A percentile compares a stretch with the other conserved stretches of the same genome.
Evolutionary conservation across 2,113 vertebrate genomes (phyloP).

Genomic region (Sinocyclocheilus rhinocerous): DNA sequence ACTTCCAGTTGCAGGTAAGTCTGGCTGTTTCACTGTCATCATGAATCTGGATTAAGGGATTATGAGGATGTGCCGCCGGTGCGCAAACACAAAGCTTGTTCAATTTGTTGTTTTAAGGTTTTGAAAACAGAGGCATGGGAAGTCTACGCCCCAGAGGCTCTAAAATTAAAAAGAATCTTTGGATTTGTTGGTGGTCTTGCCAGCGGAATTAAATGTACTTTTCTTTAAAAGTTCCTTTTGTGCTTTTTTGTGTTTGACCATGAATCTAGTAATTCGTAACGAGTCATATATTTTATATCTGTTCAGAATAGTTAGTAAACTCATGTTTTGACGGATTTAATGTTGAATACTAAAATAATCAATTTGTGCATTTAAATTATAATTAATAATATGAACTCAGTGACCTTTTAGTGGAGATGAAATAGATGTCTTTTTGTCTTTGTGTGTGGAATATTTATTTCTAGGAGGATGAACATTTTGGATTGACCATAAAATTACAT

Average conservation of each 20-base stretch:
- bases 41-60: constrained; percentile 33
- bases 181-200: constrained; percentile 1
- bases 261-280: not conserved
- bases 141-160: constrained; percentile 12
- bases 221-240: not conserved
- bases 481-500: not conserved
- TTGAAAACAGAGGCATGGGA: not conserved
- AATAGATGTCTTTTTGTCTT: too few species aligned
- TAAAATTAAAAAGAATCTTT: not conserved
- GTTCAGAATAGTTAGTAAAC: not conserved
- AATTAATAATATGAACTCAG: not conserved
- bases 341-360: not conserved
- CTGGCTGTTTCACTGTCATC: constrained; percentile 25
- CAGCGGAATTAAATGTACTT: not conserved
- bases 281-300: not conserved
- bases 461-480: not conserved
- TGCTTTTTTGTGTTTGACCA: not conserved
- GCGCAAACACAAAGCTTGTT: constrained; percentile 28
- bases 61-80: constrained; percentile 10
- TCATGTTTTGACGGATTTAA: not conserved
- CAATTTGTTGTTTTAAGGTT: constrained; percentile 31
- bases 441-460: not conserved
- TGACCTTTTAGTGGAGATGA: not conserved
- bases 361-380: not conserved
- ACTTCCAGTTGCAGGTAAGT: constrained; percentile 82